Conservation (phyloP, 2,797 vertebrate genomes). For the Champsocephalus gunnari region DNA sequence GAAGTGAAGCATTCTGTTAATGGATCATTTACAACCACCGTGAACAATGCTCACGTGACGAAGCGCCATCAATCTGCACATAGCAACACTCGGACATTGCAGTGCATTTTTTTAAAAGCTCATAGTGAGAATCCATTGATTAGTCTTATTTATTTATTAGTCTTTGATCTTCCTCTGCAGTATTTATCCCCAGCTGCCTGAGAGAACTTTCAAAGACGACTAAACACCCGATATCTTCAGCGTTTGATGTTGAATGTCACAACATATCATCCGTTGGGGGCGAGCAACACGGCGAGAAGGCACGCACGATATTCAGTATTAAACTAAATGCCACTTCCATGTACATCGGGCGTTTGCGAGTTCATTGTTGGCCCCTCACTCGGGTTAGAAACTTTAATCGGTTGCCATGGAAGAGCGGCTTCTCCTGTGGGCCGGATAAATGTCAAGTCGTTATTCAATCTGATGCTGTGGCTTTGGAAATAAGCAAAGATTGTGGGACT, state of each 20-base stretch:
- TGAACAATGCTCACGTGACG: conserved; percentile 55
- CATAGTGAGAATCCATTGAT: conserved; percentile 32
- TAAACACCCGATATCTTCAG: background rate
- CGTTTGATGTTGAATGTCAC: conserved; percentile 11
- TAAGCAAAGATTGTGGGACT: conserved; percentile 37
- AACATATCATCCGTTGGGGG: background rate
- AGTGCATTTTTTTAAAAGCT: conserved; percentile 40
- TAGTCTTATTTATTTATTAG: conserved; percentile 20
- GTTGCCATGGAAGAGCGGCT: conserved; percentile 51
- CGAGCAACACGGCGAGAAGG: background rate
- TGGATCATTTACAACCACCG: conserved; percentile 61
- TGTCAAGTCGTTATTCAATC: conserved; percentile 54
- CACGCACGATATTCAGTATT: background rate
- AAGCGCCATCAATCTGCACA: conserved; percentile 49
- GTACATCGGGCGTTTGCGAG: conserved; percentile 8
- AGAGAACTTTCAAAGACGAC: background rate
- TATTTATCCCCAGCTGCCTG: background rate
- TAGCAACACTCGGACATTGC: conserved; percentile 36
- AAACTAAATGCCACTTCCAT: conserved; percentile 1
- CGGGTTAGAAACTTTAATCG: conserved; percentile 7
- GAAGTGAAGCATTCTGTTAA: conserved; percentile 64
- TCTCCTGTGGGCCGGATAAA: conserved; percentile 39
- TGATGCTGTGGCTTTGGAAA: conserved; percentile 38
- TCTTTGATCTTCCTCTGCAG: conserved; percentile 2
- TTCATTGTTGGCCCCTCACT: conserved; percentile 9